phyloP scores from a whole-genome alignment of 2,797 vertebrate species.

The Nyctibius grandis region DNA sequence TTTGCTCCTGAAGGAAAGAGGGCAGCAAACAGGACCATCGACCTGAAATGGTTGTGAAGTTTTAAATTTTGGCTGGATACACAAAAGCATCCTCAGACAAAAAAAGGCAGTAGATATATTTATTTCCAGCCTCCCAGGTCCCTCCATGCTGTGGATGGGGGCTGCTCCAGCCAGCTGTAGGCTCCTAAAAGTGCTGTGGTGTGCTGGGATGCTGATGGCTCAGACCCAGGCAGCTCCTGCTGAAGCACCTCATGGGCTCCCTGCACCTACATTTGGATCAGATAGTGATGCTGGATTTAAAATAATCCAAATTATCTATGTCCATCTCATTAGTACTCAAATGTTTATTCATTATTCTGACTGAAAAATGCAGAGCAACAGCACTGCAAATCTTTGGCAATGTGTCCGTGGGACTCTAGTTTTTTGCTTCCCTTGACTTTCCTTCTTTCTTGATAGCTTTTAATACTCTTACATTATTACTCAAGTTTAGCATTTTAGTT shows the following conservation, averaged over 20 bases:
- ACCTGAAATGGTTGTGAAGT: background rate
- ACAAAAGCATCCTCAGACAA: background rate
- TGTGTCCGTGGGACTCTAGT: background rate
- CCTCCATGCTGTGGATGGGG: rapidly evolving
- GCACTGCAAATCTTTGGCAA: conserved; percentile 25
- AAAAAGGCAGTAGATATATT: background rate
- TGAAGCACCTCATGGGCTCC: background rate
- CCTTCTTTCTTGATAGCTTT: conserved; percentile 15
- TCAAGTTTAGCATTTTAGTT: conserved; percentile 7
- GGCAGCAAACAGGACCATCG: background rate
- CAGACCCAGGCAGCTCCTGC: background rate
- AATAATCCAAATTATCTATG: background rate
- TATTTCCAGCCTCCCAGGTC: background rate
- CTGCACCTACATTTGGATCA: background rate
- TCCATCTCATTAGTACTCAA: background rate
- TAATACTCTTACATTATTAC: conserved; percentile 10
- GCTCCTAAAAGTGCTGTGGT: background rate
- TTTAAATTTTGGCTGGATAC: background rate
- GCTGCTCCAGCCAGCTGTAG: background rate
- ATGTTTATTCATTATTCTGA: conserved; percentile 3
- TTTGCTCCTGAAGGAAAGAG: background rate
- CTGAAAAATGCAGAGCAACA: conserved; percentile 12
- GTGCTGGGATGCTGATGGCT: background rate
- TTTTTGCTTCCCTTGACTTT: conserved; percentile 34
- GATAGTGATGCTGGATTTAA: background rate